phyloP scores from a whole-genome alignment of 1,140 invertebrate genomes.

The Eupristina koningsbergeri region DNA sequence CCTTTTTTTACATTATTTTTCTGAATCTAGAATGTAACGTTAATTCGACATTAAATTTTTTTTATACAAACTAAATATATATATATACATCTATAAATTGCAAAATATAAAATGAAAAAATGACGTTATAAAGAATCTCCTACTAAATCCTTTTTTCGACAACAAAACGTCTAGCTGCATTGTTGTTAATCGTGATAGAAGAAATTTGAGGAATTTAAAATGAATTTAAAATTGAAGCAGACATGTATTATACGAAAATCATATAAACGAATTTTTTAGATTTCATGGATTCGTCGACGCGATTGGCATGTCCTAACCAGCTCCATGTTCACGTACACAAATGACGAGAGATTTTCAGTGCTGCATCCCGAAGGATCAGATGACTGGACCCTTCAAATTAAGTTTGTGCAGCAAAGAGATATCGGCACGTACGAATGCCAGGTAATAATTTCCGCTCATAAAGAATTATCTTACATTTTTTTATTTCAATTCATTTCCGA shows the following conservation, averaged over 20 bases:
- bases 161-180: background rate
- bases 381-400: slow-evolving; percentile 94
- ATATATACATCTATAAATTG: too few relatives aligned
- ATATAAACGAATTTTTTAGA: slow-evolving; percentile 72
- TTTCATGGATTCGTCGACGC: slow-evolving; percentile 90
- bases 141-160: too few relatives aligned
- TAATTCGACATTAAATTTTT: too few relatives aligned
- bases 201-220: too few relatives aligned
- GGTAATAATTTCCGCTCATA: slow-evolving; percentile 76
- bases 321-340: slow-evolving; percentile 90
- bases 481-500: too few relatives aligned
- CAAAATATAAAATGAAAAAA: too few relatives aligned
- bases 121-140: too few relatives aligned
- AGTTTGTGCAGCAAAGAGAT: slow-evolving; percentile 92
- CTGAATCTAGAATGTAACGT: background rate
- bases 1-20: background rate
- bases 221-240: background rate
- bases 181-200: background rate
- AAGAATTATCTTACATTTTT: too few relatives aligned
- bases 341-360: slow-evolving; percentile 90
- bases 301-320: slow-evolving; percentile 95
- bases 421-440: slow-evolving; percentile 96
- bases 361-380: slow-evolving; percentile 82
- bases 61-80: too few relatives aligned
- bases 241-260: background rate